Base-by-base conservation (phyloP, 2,888 invertebrate genomes). In the Erebia ligea region DNA sequence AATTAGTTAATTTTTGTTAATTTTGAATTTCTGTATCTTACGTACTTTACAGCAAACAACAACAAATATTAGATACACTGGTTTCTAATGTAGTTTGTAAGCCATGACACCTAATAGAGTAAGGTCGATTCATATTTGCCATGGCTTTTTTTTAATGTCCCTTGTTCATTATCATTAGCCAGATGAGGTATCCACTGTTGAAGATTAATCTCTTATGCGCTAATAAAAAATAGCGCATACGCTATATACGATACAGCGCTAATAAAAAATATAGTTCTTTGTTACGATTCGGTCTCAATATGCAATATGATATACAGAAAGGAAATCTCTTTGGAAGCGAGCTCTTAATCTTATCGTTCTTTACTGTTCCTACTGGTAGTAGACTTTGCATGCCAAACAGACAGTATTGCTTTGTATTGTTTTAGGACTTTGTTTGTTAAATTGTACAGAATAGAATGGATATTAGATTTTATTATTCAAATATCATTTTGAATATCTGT, bases 271-370 rank as follows among this genome's bases (percentile, higher is more conserved):
- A n/a, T n/a, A n/a, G 1, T 40, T 1, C 42, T 15, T 3, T 45
- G 48, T 71, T 76, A 75, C 78, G 42, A 54, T 21, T 68, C 70
- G 69, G 78, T 78, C 76, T 78, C 52, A 73, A 50, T 34, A 8
- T 42, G 58, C 64, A 61, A 69, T 82, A 81, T 83, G 80, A 79
- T 78, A 82, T 80, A 84, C 83, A 84, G 82, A 81, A 83, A 82
- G 82, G 83, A 83, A 86, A 84, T 84, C 82, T 79, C 81, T 84
- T 83, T 85, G 80, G 82, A 82, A 83, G 82, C 81, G 80, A 83
- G 77, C 84, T 83, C 79, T 85, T 86, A 86, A 88, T 89, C 85
- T 85, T 87, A 87, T 87, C 86, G 86, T 86, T 81, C 81, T 85
- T 83, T 82, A 82, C 79, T 84, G 82, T 82, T 77, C 76, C 77